Evolutionary conservation across 1,140 invertebrate species (phyloP), one percentile per base, ranked within the genome.

Genomic region (Arion vulgaris): DNA sequence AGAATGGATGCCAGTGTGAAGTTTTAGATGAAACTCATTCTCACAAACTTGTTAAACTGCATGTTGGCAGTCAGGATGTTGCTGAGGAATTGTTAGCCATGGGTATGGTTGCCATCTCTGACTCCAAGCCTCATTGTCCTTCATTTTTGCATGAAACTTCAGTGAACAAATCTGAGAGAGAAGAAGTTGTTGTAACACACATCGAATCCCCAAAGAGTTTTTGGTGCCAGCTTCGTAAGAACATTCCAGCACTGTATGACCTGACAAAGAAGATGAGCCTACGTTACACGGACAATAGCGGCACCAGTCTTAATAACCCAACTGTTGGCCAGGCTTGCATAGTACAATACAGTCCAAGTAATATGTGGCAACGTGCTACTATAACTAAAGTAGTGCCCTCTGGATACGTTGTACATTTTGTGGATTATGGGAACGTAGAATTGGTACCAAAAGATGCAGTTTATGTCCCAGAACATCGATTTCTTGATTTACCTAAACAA

Each of bases 321-420:
- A 57, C 26, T 38, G 82, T 92, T 39, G 95, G 95, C 11, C 92
- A 94, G 53, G 94, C 95, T 0, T 97, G 96, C 89, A 95, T 95
- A 87, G 96, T 96, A 0, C 92, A 95, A 53, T 96, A 94, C 85
- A 94, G 94, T 84, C 93, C 93, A 84, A 96, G 96, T 91, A 91
- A 92, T 38, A 93, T 93, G 75, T 96, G 96, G 95, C 97, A 96
- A 85, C 84, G 92, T 86, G 92, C 90, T 39, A 72, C 92, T 94
- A 95, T 97, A 94, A 89, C 94, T 2, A 93, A 92, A 81, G 80
- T 85, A 15, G 45, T 83, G 23, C 83, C 80, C 5, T 80, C 82
- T 73, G 88, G 85, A 80, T 87, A 91, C 81, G 86, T 88, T 71
- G 91, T 94, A 74, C 86, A 89, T n/a, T 94, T 93, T 85, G 91